Percentiles rank a stretch among this genome's conserved stretches.
Evolutionary conservation across 1,140 invertebrate genomes (phyloP).

Genomic region (Gonatopus flavifemur): DNA sequence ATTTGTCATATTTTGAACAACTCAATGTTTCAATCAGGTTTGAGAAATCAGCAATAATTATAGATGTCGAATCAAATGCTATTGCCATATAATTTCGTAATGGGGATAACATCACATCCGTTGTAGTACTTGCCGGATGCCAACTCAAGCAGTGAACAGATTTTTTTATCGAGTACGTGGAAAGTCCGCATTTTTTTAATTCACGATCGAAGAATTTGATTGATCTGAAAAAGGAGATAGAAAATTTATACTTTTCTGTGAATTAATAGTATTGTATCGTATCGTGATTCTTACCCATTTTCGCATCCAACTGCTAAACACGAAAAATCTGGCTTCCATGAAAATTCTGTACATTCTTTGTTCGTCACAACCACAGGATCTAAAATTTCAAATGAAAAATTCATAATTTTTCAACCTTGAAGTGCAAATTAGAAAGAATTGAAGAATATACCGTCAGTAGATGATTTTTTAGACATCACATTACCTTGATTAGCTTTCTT

Average conservation of each 20-base stretch:
- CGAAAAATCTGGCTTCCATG: conserved; percentile 66
- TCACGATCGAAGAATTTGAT: conserved; percentile 40
- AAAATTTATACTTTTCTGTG: background rate
- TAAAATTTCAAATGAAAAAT: conserved; percentile 20
- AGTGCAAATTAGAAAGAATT: conserved; percentile 1
- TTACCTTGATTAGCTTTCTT: conserved; percentile 54
- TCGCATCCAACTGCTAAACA: conserved; percentile 64
- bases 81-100: conserved; percentile 67
- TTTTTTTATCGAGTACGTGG: conserved; percentile 55
- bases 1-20: background rate
- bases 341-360: conserved; percentile 59
- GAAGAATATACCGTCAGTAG: background rate
- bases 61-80: conserved; percentile 57
- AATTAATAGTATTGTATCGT: conserved; percentile 1
- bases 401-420: background rate
- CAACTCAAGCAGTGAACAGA: conserved; percentile 66
- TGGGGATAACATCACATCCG: conserved; percentile 59
- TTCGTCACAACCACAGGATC: conserved; percentile 34
- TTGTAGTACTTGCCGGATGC: conserved; percentile 70
- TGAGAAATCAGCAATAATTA: conserved; percentile 62
- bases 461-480: background rate
- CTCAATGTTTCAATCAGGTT: conserved; percentile 14
- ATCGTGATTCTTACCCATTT: conserved; percentile 55
- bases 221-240: conserved; percentile 30
- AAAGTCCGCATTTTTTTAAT: conserved; percentile 25